Evolutionary conservation across 2,113 vertebrate genomes (phyloP).

Genomic region (Phocoena sinus): DNA sequence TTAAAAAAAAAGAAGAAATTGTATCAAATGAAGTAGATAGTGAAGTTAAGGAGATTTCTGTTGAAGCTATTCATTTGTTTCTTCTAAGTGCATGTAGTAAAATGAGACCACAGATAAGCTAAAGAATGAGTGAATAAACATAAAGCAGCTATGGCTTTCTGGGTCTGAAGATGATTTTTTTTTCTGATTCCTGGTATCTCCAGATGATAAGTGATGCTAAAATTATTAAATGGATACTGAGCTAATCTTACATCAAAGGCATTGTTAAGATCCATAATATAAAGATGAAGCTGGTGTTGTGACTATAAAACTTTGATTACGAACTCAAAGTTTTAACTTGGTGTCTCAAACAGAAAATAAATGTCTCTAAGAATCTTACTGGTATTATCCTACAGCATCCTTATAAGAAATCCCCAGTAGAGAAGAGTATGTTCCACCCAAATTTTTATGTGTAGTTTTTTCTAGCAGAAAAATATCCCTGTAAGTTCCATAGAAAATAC

Average conservation of each 20-base stretch:
- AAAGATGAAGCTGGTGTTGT: background rate
- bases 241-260: background rate
- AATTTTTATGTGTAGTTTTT: background rate
- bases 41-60: background rate
- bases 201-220: background rate
- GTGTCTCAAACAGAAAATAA: background rate
- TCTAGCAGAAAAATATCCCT: background rate
- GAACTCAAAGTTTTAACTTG: background rate
- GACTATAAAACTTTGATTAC: background rate
- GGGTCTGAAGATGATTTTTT: background rate
- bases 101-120: background rate
- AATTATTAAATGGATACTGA: background rate
- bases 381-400: background rate
- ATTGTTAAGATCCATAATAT: background rate
- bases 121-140: background rate
- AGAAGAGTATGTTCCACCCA: background rate
- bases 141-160: background rate
- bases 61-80: background rate
- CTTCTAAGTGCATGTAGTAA: background rate
- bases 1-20: background rate
- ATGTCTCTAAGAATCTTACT: background rate
- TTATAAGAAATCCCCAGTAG: background rate
- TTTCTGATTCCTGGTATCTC: background rate
- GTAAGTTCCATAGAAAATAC: background rate
- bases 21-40: background rate